phyloP scores from a whole-genome alignment of 2,113 vertebrate genomes.

The Rhinichthys klamathensis region DNA sequence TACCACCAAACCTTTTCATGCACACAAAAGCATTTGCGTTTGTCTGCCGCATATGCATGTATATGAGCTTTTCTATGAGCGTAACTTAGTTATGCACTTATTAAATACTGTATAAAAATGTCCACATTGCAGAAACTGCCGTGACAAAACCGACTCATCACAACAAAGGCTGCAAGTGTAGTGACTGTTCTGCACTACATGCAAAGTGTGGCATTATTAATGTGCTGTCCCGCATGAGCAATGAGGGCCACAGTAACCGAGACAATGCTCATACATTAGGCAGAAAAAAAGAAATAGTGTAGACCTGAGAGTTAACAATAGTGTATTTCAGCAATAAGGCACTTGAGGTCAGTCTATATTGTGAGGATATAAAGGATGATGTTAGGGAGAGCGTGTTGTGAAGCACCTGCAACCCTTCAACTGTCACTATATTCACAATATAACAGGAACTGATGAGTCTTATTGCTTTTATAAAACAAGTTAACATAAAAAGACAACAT shows the following conservation, averaged over 20 bases:
- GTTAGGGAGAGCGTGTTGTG: neutral
- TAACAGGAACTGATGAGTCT: too few species aligned
- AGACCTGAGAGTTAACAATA: neutral
- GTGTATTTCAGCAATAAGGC: neutral
- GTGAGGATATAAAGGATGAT: neutral
- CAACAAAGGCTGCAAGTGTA: neutral
- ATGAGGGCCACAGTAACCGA: constrained; percentile 44
- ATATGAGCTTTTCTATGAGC: neutral
- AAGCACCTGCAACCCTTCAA: neutral
- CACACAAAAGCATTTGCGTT: neutral
- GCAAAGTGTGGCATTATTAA: constrained; percentile 70
- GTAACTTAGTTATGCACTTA: neutral
- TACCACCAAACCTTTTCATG: neutral
- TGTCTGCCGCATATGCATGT: neutral
- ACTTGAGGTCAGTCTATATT: neutral
- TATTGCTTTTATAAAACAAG: neutral
- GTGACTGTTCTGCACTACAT: constrained; percentile 54
- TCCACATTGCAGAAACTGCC: neutral
- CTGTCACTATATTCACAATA: neutral
- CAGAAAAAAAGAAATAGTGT: neutral
- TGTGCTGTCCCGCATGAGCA: constrained; percentile 63
- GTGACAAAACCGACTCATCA: neutral
- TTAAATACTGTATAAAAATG: too few species aligned
- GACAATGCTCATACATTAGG: neutral
- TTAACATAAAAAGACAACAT: too few species aligned